phyloP scores from a whole-genome alignment of 2,888 invertebrate genomes.

The Yponomeuta sedellus region DNA sequence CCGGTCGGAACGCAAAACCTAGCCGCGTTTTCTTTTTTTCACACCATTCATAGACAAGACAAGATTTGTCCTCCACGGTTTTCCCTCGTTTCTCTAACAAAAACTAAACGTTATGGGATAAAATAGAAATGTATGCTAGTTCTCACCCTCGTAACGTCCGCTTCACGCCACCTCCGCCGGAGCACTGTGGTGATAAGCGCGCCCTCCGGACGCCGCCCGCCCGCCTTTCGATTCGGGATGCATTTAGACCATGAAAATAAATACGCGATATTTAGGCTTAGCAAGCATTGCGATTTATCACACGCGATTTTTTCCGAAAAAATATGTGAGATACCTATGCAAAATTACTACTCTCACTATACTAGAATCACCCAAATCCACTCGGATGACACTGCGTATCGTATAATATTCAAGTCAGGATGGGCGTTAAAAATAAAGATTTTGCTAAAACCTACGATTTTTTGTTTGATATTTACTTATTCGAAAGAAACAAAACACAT shows the following conservation, averaged over 20 bases:
- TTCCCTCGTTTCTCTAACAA: not conserved
- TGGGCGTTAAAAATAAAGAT: too few relatives aligned
- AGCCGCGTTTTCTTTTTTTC: not conserved
- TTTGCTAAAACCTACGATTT: too few relatives aligned
- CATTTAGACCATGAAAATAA: not conserved
- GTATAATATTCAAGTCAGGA: too few relatives aligned
- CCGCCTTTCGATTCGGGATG: conserved; percentile 6
- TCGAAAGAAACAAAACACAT: too few relatives aligned
- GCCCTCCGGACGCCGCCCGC: conserved; percentile 9
- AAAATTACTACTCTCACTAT: too few relatives aligned
- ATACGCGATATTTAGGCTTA: too few relatives aligned
- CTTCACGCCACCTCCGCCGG: not conserved
- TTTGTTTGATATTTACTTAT: too few relatives aligned
- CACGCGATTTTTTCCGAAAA: too few relatives aligned
- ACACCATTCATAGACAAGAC: not conserved
- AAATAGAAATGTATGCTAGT: not conserved
- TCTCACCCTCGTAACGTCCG: not conserved
- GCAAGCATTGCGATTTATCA: too few relatives aligned
- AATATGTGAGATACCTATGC: too few relatives aligned
- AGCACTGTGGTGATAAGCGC: not conserved
- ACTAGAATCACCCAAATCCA: too few relatives aligned
- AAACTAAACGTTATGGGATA: not conserved
- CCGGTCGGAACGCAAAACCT: not conserved
- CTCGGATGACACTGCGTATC: too few relatives aligned
- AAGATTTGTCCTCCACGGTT: not conserved